Conservation (phyloP, 2,888 invertebrate genomes). For the Aleiodes alternator region DNA sequence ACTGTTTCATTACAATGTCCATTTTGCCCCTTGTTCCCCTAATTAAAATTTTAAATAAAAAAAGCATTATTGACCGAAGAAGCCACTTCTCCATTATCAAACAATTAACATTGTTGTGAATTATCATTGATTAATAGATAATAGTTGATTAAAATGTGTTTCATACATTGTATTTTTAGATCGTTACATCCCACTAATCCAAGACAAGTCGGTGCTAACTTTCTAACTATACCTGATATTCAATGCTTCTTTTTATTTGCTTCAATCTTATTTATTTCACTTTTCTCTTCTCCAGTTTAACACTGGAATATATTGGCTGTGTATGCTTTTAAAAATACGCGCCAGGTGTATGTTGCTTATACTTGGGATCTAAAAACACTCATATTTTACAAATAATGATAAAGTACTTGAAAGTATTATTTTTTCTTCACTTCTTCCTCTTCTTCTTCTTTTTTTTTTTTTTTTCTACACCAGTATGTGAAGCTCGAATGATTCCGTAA, state of each 20-base stretch:
- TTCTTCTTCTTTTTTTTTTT: neutral
- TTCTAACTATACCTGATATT: neutral
- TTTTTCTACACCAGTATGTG: neutral
- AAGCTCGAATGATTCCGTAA: constrained; percentile 9
- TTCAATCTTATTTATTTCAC: neutral
- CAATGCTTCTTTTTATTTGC: neutral
- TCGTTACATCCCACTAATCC: neutral
- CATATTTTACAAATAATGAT: constrained; percentile 2
- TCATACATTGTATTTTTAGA: neutral
- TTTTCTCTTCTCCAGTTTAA: neutral
- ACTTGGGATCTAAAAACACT: neutral
- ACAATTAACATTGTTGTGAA: neutral
- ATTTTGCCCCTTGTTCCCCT: no score
- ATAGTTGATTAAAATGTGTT: neutral
- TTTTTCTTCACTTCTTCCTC: neutral
- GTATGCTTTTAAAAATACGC: neutral
- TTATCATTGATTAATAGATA: neutral
- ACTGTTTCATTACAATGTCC: no score
- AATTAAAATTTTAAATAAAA: no score
- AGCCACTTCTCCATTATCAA: no score
- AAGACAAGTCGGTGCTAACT: neutral
- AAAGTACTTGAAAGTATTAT: neutral
- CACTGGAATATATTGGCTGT: neutral
- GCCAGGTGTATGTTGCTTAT: neutral
- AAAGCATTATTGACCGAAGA: no score